Conservation (phyloP, 2,797 vertebrate genomes). For the Ispidina picta region DNA sequence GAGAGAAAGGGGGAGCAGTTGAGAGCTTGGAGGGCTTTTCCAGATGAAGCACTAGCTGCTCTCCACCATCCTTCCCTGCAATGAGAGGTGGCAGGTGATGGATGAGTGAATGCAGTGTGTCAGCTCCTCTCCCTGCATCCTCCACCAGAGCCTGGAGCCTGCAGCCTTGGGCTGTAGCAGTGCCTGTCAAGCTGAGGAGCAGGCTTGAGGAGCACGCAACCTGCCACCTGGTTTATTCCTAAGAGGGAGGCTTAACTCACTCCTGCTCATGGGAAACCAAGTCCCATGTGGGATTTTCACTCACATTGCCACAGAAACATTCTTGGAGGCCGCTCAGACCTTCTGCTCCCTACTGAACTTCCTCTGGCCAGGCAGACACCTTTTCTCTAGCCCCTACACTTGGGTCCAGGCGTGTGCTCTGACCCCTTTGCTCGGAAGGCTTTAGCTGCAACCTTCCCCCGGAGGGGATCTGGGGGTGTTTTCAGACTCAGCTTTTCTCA, state of each 20-base stretch:
- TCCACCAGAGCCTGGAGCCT: background rate
- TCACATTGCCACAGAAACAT: background rate
- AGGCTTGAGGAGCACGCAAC: background rate
- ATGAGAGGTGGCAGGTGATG: background rate
- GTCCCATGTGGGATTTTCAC: background rate
- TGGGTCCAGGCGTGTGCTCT: background rate
- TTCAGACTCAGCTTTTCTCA: background rate
- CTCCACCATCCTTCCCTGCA: background rate
- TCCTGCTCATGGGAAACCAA: background rate
- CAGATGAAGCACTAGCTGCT: background rate
- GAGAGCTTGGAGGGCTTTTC: background rate
- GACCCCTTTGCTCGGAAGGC: background rate
- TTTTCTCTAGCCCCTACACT: background rate
- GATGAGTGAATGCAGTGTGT: background rate
- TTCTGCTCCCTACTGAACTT: background rate
- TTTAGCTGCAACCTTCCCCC: background rate
- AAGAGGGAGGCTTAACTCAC: background rate
- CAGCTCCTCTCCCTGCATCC: background rate
- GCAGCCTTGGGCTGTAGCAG: background rate
- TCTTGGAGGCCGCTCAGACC: background rate
- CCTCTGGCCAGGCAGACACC: background rate
- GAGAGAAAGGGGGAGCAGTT: background rate
- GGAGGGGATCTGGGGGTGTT: background rate
- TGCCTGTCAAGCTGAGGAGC: fast-evolving
- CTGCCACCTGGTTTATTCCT: background rate